These are phyloP conservation scores for Charaxes varanes DNA, from an alignment of 1,140 invertebrate genomes.

Conservation along the genomic window DNA sequence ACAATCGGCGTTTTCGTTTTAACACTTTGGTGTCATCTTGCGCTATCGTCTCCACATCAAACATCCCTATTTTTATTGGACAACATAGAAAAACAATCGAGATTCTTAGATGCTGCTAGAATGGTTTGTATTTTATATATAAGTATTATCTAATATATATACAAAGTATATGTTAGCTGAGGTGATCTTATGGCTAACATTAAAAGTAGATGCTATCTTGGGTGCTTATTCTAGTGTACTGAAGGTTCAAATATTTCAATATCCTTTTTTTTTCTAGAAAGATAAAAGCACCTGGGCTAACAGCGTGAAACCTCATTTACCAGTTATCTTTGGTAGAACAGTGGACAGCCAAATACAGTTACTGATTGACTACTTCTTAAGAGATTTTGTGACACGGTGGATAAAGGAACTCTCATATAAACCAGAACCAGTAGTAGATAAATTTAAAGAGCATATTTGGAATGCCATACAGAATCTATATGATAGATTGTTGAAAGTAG, in stretches of 20 bases:
- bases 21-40: constrained; percentile 62
- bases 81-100: constrained; percentile 61
- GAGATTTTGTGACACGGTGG: constrained; percentile 87
- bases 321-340: constrained; percentile 84
- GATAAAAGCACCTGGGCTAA: constrained; percentile 54
- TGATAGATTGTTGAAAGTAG: constrained; percentile 82
- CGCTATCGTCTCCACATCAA: constrained; percentile 67
- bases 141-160: background rate
- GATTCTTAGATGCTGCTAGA: constrained; percentile 50
- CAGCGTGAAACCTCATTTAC: constrained; percentile 77
- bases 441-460: constrained; percentile 89
- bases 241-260: background rate
- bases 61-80: constrained; percentile 60
- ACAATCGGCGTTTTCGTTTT: constrained; percentile 40
- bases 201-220: no score
- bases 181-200: no score
- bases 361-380: constrained; percentile 84
- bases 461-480: constrained; percentile 82
- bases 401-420: constrained; percentile 79
- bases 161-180: no score
- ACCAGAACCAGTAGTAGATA: constrained; percentile 76
- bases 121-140: constrained; percentile 31
- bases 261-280: constrained; percentile 36
- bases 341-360: constrained; percentile 89
- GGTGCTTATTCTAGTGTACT: no score